Evolutionary conservation across 2,888 invertebrate genomes (phyloP).

Genomic region (Acanthosepion lycidas): DNA sequence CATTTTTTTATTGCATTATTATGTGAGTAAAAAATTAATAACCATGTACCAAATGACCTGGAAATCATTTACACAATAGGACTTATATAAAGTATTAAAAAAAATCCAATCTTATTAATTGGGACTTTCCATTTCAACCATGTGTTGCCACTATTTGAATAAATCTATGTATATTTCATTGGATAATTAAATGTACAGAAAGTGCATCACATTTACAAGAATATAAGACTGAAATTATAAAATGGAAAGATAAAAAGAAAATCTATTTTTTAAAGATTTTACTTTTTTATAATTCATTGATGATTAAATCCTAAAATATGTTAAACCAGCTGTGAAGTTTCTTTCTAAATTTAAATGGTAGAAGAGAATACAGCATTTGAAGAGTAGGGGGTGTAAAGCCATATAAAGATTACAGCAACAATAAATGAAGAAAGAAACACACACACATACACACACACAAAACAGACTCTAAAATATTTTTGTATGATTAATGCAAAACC

Average conservation of each 20-base stretch:
- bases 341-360: background rate
- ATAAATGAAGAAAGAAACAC: too few relatives aligned
- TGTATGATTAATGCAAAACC: too few relatives aligned
- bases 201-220: too few relatives aligned
- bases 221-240: too few relatives aligned
- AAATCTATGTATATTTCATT: background rate
- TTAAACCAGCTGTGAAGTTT: background rate
- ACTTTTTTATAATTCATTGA: background rate
- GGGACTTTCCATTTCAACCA: background rate
- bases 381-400: too few relatives aligned
- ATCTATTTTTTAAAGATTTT: background rate
- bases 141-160: background rate
- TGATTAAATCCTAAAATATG: slow-evolving; percentile 4
- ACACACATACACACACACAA: too few relatives aligned
- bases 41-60: background rate
- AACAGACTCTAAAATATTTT: too few relatives aligned
- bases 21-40: background rate
- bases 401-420: too few relatives aligned
- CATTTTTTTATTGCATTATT: background rate
- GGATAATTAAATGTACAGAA: background rate
- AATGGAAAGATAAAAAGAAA: background rate
- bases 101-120: background rate
- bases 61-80: background rate
- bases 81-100: background rate
- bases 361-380: too few relatives aligned